Percentiles rank a stretch among this genome's conserved stretches.
phyloP scores from a whole-genome alignment of 2,113 vertebrate genomes.

The Pomatorhinus ruficollis region DNA sequence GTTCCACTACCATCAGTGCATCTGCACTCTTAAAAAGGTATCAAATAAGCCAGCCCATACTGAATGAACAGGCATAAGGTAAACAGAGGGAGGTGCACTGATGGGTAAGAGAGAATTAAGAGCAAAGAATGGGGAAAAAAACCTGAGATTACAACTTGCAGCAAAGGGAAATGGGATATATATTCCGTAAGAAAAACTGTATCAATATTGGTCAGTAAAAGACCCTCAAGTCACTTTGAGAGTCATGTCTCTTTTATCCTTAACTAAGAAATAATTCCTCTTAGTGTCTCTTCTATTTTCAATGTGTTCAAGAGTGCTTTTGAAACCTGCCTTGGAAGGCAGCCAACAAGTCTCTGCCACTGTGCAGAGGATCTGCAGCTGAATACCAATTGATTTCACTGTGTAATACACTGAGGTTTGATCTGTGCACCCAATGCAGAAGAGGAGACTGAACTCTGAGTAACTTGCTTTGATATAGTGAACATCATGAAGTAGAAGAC shows the following conservation, averaged over 20 bases:
- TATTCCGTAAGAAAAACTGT: background rate
- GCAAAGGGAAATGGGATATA: background rate
- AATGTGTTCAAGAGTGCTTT: background rate
- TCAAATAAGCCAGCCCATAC: background rate
- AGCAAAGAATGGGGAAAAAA: background rate
- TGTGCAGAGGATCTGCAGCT: background rate
- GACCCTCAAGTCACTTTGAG: background rate
- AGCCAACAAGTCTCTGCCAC: background rate
- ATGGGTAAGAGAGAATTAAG: background rate
- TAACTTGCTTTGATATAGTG: background rate
- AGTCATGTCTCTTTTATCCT: background rate
- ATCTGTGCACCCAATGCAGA: background rate
- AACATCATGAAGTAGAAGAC: background rate
- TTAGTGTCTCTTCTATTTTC: background rate
- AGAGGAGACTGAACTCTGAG: background rate
- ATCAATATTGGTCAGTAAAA: background rate
- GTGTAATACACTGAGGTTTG: background rate
- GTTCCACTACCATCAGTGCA: background rate
- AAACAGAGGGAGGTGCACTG: background rate
- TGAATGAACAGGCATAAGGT: background rate
- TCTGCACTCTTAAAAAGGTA: background rate
- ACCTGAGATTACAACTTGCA: background rate
- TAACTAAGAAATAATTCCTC: background rate
- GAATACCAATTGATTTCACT: constrained; percentile 6
- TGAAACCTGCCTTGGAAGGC: constrained; percentile 10